Evolutionary conservation across 1,140 invertebrate species (phyloP), one percentile per base, ranked within the genome.

Genomic region (Holotrichia oblita): DNA sequence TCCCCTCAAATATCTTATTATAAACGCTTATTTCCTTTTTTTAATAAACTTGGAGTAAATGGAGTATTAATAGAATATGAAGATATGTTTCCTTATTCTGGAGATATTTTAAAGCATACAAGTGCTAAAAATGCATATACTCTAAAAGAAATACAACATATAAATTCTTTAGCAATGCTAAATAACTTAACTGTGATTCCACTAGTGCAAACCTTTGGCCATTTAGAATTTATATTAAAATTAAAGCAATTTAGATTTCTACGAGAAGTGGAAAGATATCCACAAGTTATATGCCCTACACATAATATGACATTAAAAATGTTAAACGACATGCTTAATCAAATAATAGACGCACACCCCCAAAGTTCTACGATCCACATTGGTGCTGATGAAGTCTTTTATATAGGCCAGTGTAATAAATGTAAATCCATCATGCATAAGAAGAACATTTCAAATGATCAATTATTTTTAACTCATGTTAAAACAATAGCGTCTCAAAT

Each of bases 21-120:
- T 61, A 90, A 91, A 81, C 88, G 92, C 42, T 80, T 97, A 0
- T 89, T 97, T 69, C 92, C 92, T 2, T 86, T 95, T 73, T 83
- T 98, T 0, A 91, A 91, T 81, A 88, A 90, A 40, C 85, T 95
- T 82, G 95, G 93, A 20, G 94, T 94, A 0, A 98, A 94, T 48
- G 96, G 95, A 0, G 8, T 99, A 17, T 88, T 99, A 1, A 87
- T 99, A 17, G 97, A 99, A 86, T 99, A 98, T 87, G 97, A 99
- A 88, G 97, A 99, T 82, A 98, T 97, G 94, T 99, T 98, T 87
- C 97, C 97, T 0, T 98, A 94, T 86, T 88, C 88, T 17, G 94
- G 91, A 84, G 20, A 69, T 17, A 76, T 87, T 0, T 85, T 98
- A 3, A 85, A 83, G 55, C 87, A 89, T 55, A 86, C 97, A 8